Conservation (phyloP, 2,113 vertebrate species). For the Clarias batrachus region DNA sequence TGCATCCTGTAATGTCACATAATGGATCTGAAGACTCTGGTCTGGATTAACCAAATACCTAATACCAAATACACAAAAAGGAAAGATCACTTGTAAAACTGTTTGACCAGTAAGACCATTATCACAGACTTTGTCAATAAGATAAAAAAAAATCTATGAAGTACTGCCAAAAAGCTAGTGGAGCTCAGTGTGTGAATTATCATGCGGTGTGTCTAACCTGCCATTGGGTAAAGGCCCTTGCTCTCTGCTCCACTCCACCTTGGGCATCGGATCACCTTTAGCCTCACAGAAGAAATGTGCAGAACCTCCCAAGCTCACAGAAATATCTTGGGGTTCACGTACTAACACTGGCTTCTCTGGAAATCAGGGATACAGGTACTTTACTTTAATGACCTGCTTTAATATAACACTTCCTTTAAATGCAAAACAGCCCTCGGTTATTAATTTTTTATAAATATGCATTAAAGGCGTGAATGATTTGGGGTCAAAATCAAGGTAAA, state of each 20-base stretch:
- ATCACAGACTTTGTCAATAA: not conserved
- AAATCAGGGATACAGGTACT: conserved; percentile 1
- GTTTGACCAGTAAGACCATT: not conserved
- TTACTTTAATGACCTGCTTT: not conserved
- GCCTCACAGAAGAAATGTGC: conserved; percentile 77
- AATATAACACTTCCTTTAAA: not conserved
- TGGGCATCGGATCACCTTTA: conserved; percentile 74
- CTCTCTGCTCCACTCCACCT: conserved; percentile 80
- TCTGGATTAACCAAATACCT: conserved; percentile 83
- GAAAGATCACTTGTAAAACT: conserved; percentile 5
- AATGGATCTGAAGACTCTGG: conserved; percentile 77
- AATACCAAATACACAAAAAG: conserved; percentile 13
- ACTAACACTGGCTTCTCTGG: conserved; percentile 76
- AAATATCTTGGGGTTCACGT: conserved; percentile 65
- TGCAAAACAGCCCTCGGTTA: not conserved
- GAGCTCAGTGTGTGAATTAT: not conserved
- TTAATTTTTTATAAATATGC: not conserved
- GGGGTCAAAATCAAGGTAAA: not conserved
- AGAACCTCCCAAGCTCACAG: conserved; percentile 65
- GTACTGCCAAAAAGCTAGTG: not conserved
- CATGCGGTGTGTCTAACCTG: conserved; percentile 75
- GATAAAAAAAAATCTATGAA: not conserved
- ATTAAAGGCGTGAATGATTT: not conserved
- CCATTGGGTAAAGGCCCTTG: conserved; percentile 78
- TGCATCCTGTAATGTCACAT: conserved; percentile 71